These are phyloP conservation scores for Meteorus colon DNA, from an alignment of 2,888 invertebrate genomes.

Conservation along the genomic window DNA sequence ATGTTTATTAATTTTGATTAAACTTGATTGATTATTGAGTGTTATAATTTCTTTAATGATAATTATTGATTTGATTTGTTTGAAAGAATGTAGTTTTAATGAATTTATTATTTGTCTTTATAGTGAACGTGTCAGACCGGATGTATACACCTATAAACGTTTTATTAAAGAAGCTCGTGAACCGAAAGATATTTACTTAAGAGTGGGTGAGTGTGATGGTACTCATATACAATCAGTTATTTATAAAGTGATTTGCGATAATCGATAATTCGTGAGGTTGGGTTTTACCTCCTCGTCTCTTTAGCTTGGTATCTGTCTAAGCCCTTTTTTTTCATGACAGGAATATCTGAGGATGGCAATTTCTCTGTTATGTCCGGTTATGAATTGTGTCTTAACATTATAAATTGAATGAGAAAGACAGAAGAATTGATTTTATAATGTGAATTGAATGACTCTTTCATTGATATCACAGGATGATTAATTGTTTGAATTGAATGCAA, in stretches of 20 bases:
- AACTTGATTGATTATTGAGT: neutral
- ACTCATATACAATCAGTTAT: conserved; percentile 67
- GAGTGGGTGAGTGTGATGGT: conserved; percentile 53
- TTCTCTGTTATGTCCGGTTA: too few species aligned
- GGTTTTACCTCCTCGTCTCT: conserved; percentile 42
- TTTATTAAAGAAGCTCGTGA: conserved; percentile 6
- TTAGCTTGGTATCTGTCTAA: conserved; percentile 24
- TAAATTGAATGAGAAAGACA: too few species aligned
- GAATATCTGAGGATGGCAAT: too few species aligned
- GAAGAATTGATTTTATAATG: too few species aligned
- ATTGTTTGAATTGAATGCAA: too few species aligned
- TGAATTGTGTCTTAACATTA: too few species aligned
- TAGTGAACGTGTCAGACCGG: neutral
- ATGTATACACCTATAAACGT: neutral
- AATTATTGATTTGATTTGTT: too few species aligned
- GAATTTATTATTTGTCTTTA: neutral
- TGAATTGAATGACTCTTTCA: too few species aligned
- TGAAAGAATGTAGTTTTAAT: too few species aligned
- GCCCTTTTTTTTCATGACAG: conserved; percentile 1
- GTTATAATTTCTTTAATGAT: neutral
- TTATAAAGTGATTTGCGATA: conserved; percentile 72
- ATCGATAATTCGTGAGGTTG: conserved; percentile 69
- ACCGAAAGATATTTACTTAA: conserved; percentile 60
- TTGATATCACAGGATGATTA: too few species aligned
- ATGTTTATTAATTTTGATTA: neutral